Percentiles rank a stretch among this genome's conserved stretches.
Conservation (phyloP, 2,888 invertebrate genomes). For the Acleris literana region DNA sequence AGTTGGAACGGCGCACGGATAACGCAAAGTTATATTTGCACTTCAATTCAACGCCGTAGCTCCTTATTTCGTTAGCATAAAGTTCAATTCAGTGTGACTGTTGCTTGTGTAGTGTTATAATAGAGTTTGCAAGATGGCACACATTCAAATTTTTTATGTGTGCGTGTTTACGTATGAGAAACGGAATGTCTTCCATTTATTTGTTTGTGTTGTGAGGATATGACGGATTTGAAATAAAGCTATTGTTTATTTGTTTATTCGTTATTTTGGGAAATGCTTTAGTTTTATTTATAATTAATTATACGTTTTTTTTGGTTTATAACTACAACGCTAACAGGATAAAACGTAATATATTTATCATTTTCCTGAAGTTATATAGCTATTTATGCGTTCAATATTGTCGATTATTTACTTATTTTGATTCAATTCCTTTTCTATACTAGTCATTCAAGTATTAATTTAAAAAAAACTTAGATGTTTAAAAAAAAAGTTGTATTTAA, state of each 20-base stretch:
- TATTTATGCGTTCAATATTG: no score
- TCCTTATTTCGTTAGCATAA: not conserved
- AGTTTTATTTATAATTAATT: no score
- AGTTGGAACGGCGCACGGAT: slow-evolving; percentile 8
- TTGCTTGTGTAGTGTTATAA: slow-evolving; percentile 8
- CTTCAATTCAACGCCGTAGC: not conserved
- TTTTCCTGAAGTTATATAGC: no score
- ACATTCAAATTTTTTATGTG: slow-evolving; percentile 36
- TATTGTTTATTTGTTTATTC: not conserved
- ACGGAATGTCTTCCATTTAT: slow-evolving; percentile 55
- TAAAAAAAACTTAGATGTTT: no score
- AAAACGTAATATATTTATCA: no score
- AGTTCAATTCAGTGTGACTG: slow-evolving; percentile 30
- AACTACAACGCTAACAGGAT: no score
- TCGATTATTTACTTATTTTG: no score
- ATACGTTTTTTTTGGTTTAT: no score
- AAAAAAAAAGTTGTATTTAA: no score
- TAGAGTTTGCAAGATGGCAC: slow-evolving; percentile 29
- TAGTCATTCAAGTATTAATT: no score
- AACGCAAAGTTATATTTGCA: not conserved
- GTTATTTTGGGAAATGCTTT: not conserved
- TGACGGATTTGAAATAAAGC: slow-evolving; percentile 6
- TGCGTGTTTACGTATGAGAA: slow-evolving; percentile 46
- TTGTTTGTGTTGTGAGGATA: slow-evolving; percentile 41
- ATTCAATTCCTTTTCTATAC: no score